Evolutionary conservation across 2,888 invertebrate genomes (phyloP), one percentile per base, ranked within the genome.

Genomic region (Labia minor): DNA sequence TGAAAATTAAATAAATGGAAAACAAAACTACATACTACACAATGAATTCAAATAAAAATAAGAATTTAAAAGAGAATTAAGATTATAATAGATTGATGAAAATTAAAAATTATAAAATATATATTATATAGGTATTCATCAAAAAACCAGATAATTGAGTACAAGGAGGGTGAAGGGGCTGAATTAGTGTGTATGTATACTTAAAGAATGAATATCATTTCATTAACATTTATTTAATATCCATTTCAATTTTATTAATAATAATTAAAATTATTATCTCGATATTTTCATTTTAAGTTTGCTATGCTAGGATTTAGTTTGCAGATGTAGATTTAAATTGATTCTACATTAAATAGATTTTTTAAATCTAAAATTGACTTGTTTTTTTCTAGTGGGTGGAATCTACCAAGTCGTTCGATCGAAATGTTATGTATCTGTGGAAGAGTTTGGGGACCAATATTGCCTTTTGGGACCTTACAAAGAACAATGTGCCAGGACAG

Each of bases 341-440:
- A n/a, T n/a, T n/a, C n/a, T 18, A 18, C n/a, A 20, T 19, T n/a
- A 19, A 14, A 14, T 62, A 14, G 18, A 14, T n/a, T 63, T 19
- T 63, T n/a, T n/a, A 63, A 63, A 19, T 63, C 14, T 18, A 18
- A 20, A 6, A 26, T 26, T 26, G 26, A n/a, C n/a, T n/a, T 26
- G 66, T 14, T 68, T 21, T 72, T 71, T 81, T 82, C 21, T 78
- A 95, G 99, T 99, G 73, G 99, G 99, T 37, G 99, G 99, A 19
- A 99, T 99, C 75, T 99, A 99, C 78, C 99, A 98, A 0, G 99
- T 99, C 0, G 95, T 99, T 71, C 83, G 97, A 72, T 96, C 97
- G 0, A 99, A 99, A 78, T 96, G 99, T 0, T 95, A 88, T 74
- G 90, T 97, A 0, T 95, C 95, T 0, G 92, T 93, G 0, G 97